Base-by-base conservation (phyloP, 2,797 vertebrate species). In the Brachymystax lenok region DNA sequence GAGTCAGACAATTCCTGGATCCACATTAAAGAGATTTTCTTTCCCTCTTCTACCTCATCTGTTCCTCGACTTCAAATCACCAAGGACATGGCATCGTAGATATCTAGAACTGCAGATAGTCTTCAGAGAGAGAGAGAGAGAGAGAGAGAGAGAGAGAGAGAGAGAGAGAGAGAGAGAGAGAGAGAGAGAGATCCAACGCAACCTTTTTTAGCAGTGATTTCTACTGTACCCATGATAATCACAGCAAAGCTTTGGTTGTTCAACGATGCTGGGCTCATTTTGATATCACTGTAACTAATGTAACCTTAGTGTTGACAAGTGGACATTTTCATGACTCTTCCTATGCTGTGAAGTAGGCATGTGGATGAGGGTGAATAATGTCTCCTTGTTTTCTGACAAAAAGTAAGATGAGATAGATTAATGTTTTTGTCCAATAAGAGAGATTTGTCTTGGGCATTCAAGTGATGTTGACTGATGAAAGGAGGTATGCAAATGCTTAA, bases 181-280 rank as follows among this genome's bases (percentile, higher is more conserved):
- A 17, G 52, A 71, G 24, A 30, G 50, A 28, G 69, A 21, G 19
- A 51, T 63, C 74, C 61, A 69, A 59, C 52, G 79, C 82, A 77
- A 30, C 4, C 17, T 33, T 46, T 46, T 59, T 35, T 69, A 35
- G 8, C 71, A 17, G 74, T 85, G n/a, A 75, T 88, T 91, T 92
- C 89, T 91, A 83, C 88, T 85, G 83, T 87, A 84, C 87, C 88
- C 79, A 56, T 87, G 86, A 90, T 93, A 89, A 90, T 91, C 82
- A 88, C 88, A 87, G 78, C 84, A 87, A 90, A 80, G 86, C 85
- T 77, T 89, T 81, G 80, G 88, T 91, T 88, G 89, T 87, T 90
- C 88, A 91, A 92, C 90, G 90, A 83, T 87, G 85, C 87, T 61
- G 56, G 56, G 85, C 90, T 92, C 92, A 94, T 94, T 92, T 94